Percentiles rank a stretch among this genome's conserved stretches.
Evolutionary conservation across 2,797 vertebrate species (phyloP).

Genomic region (Anabacerthia variegaticeps): DNA sequence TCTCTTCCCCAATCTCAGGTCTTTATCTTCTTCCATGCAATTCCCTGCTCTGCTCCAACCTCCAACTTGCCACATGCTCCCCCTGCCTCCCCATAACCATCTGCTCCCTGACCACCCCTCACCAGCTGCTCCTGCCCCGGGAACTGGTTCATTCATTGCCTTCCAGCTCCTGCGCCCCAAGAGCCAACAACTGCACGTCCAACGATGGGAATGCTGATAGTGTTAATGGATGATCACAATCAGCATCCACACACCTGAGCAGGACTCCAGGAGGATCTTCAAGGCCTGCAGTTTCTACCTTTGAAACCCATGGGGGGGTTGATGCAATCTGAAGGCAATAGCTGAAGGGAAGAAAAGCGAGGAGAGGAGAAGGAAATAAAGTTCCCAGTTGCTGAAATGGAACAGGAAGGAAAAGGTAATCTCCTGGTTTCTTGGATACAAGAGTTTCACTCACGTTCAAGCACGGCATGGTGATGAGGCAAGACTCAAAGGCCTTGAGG

Average conservation of each 20-base stretch:
- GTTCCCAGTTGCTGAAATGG: slow-evolving; percentile 40
- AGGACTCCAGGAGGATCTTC: slow-evolving; percentile 2
- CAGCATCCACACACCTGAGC: slow-evolving; percentile 68
- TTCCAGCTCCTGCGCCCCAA: slow-evolving; percentile 48
- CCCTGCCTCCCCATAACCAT: neutral
- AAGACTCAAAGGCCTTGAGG: slow-evolving; percentile 24
- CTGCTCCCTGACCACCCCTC: slow-evolving; percentile 42
- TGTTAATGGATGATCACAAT: slow-evolving; percentile 49
- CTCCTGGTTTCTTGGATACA: slow-evolving; percentile 16
- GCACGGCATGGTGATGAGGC: neutral
- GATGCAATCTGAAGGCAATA: slow-evolving; percentile 43
- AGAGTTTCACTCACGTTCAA: neutral
- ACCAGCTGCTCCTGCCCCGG: slow-evolving; percentile 23
- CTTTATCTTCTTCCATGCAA: neutral
- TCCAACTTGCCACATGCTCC: neutral
- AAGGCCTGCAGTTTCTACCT: slow-evolving; percentile 51
- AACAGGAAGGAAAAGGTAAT: slow-evolving; percentile 61
- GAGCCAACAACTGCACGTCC: slow-evolving; percentile 31
- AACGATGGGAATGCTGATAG: slow-evolving; percentile 56
- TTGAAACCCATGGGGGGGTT: slow-evolving; percentile 20
- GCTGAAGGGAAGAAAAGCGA: slow-evolving; percentile 37
- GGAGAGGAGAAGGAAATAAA: slow-evolving; percentile 45
- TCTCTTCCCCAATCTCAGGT: neutral
- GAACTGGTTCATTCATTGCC: slow-evolving; percentile 38
- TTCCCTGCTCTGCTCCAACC: neutral